Percentiles rank a stretch among this genome's conserved stretches.
Conservation (phyloP, 2,113 vertebrate species). For the Daubentonia madagascariensis region DNA sequence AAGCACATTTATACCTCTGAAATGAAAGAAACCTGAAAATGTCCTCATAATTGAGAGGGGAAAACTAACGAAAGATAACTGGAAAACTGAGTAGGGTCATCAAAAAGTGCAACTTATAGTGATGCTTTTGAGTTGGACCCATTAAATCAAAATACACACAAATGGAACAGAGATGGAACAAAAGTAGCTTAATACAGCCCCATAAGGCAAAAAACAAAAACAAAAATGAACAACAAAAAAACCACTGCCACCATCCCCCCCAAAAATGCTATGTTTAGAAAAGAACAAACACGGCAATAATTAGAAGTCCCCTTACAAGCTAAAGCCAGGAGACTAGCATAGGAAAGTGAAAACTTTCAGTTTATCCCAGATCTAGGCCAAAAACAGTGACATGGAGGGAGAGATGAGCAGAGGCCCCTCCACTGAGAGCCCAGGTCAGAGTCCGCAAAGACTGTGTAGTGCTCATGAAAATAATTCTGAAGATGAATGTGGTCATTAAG, state of each 20-base stretch:
- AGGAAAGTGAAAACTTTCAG: not conserved
- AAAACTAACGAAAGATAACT: not conserved
- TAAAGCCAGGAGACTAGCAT: not conserved
- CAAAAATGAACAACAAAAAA: not conserved
- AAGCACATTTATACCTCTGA: no score
- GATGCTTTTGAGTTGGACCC: not conserved
- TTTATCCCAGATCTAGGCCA: not conserved
- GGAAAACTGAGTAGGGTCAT: not conserved
- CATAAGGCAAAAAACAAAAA: not conserved
- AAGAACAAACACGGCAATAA: not conserved
- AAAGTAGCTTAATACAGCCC: not conserved
- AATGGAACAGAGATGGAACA: not conserved
- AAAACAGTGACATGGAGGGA: not conserved
- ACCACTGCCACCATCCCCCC: no score
- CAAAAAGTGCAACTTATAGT: not conserved
- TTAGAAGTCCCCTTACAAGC: not conserved
- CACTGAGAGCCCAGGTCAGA: not conserved
- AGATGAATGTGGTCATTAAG: conserved; percentile 49
- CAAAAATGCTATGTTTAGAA: not conserved
- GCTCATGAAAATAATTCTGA: conserved; percentile 42
- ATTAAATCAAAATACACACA: not conserved
- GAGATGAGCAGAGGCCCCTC: not conserved
- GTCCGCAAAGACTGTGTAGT: not conserved
- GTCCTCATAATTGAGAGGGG: not conserved
- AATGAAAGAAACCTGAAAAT: not conserved